Conservation (phyloP, 2,888 invertebrate genomes). For the Seira sanloemensis region DNA sequence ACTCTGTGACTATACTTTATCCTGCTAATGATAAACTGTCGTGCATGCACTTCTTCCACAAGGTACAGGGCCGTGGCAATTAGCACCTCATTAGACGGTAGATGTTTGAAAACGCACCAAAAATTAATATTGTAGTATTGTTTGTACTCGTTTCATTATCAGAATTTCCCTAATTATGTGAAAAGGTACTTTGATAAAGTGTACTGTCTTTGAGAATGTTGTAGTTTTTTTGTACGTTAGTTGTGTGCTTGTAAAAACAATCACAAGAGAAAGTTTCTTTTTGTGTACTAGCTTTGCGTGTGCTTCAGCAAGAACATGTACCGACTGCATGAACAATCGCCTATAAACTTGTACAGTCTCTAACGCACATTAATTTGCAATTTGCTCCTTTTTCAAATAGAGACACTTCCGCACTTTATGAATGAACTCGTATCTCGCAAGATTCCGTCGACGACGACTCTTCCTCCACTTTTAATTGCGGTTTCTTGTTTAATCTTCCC, state of each 20-base stretch:
- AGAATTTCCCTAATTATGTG: conserved; percentile 1
- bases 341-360: background rate
- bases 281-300: background rate
- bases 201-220: background rate
- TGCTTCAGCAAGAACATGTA: background rate
- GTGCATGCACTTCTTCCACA: background rate
- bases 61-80: background rate
- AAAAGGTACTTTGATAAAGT: background rate
- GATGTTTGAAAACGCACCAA: background rate
- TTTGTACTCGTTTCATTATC: background rate
- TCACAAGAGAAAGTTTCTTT: conserved; percentile 4
- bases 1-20: no score
- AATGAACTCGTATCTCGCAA: no score
- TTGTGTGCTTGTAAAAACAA: background rate
- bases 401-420: background rate
- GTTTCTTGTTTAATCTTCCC: background rate
- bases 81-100: background rate
- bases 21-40: background rate
- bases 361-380: background rate
- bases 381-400: background rate
- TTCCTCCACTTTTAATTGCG: background rate
- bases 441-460: background rate
- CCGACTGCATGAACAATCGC: background rate
- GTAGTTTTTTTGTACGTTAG: background rate
- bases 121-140: background rate